phyloP scores from a whole-genome alignment of 2,888 invertebrate species.

The Belgica antarctica region DNA sequence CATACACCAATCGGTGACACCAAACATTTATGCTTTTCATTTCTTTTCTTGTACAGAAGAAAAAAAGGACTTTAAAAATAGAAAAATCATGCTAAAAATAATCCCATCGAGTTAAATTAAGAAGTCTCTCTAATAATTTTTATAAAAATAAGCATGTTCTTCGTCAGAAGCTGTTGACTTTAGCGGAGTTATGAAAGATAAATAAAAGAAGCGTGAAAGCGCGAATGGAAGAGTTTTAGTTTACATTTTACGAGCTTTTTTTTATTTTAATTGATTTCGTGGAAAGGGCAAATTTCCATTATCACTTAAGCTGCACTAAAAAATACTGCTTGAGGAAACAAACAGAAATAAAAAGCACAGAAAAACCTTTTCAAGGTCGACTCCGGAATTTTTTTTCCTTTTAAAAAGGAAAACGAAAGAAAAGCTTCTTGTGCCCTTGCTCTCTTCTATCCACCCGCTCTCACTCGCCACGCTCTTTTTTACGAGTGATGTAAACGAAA shows the following conservation, averaged over 20 bases:
- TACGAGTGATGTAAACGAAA: background rate
- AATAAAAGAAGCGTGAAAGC: background rate
- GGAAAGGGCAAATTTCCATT: background rate
- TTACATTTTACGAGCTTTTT: conserved; percentile 10
- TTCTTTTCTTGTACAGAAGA: background rate
- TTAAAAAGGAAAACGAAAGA: background rate
- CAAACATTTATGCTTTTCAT: conserved; percentile 5
- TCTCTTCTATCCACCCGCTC: background rate
- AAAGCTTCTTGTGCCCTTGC: background rate
- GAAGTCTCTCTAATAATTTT: background rate
- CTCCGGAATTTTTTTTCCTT: background rate
- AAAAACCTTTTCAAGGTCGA: conserved; percentile 11
- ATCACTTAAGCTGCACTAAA: background rate
- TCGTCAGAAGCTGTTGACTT: conserved; percentile 6
- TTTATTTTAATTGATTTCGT: conserved; percentile 15
- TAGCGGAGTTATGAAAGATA: background rate
- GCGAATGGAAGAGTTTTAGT: background rate
- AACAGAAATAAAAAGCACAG: background rate
- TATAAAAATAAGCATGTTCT: background rate
- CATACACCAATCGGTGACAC: conserved; percentile 11
- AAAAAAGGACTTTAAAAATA: background rate
- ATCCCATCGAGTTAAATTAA: background rate
- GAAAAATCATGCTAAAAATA: background rate
- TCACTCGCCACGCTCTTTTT: no score
- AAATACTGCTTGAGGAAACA: background rate